Evolutionary conservation across 2,113 vertebrate species (phyloP).

Genomic region (Hippoglossus stenolepis): DNA sequence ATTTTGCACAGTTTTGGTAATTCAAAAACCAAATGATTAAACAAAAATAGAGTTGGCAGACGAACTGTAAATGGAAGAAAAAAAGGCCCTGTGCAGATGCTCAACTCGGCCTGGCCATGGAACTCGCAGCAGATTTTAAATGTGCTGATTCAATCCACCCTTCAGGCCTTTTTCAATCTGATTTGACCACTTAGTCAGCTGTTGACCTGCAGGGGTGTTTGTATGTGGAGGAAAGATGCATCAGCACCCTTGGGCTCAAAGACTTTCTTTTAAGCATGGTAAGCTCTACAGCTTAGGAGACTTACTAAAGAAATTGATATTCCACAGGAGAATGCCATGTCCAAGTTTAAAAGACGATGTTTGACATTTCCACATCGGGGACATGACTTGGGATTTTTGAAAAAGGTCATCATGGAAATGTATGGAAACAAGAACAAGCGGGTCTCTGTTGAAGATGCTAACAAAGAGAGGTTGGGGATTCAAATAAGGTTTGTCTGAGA

Average conservation of each 20-base stretch:
- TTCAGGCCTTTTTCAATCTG: slow-evolving; percentile 16
- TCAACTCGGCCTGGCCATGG: neutral
- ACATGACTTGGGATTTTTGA: neutral
- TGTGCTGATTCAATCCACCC: slow-evolving; percentile 25
- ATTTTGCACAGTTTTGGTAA: neutral
- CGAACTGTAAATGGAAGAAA: neutral
- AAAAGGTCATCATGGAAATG: slow-evolving; percentile 22
- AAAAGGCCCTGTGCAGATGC: neutral
- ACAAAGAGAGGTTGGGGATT: slow-evolving; percentile 1
- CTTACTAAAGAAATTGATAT: slow-evolving; percentile 8
- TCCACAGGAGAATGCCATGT: slow-evolving; percentile 11
- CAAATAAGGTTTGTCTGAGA: neutral
- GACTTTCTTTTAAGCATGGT: slow-evolving; percentile 11
- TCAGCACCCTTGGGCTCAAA: slow-evolving; percentile 17
- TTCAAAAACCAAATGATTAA: neutral
- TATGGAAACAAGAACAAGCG: slow-evolving; percentile 1
- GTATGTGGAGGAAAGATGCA: slow-evolving; percentile 28
- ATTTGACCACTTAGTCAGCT: slow-evolving; percentile 38
- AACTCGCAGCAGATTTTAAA: slow-evolving; percentile 2
- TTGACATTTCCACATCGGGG: slow-evolving; percentile 18
- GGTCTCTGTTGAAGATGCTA: neutral
- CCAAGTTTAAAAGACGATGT: slow-evolving; percentile 12
- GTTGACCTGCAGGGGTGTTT: slow-evolving; percentile 39
- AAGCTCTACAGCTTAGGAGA: neutral
- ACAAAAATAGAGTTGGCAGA: neutral